Evolutionary conservation across 2,113 vertebrate species (phyloP).

Genomic region (Muntiacus muntjak): DNA sequence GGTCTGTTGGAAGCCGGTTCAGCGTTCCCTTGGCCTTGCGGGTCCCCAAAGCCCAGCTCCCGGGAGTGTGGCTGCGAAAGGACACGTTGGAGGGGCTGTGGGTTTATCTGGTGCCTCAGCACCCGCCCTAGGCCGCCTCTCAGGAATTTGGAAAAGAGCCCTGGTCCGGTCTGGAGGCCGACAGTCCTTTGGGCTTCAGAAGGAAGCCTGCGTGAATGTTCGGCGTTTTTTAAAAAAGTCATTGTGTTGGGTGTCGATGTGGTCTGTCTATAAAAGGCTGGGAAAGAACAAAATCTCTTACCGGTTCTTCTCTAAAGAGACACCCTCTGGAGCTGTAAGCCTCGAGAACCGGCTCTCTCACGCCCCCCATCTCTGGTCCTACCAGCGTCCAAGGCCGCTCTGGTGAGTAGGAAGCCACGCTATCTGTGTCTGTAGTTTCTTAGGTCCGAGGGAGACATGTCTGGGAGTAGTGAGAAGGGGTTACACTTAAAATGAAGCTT

Average conservation of each 20-base stretch:
- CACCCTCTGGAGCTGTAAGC: not conserved
- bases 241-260: not conserved
- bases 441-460: not conserved
- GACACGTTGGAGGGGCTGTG: not conserved
- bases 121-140: not conserved
- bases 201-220: not conserved
- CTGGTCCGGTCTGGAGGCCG: not conserved
- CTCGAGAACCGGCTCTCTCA: not conserved
- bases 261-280: not conserved
- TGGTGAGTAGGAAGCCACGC: constrained; percentile 26
- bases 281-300: not conserved
- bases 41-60: not conserved
- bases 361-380: not conserved
- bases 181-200: not conserved
- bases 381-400: not conserved
- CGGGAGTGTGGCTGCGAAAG: not conserved
- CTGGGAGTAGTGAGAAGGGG: not conserved
- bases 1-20: not conserved
- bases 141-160: not conserved
- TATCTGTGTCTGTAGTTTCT: not conserved
- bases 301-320: not conserved
- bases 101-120: not conserved
- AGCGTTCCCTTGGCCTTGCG: not conserved
- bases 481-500: not conserved
- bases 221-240: not conserved